Evolutionary conservation across 2,113 vertebrate genomes (phyloP).

Genomic region (Toxotes chatareus): DNA sequence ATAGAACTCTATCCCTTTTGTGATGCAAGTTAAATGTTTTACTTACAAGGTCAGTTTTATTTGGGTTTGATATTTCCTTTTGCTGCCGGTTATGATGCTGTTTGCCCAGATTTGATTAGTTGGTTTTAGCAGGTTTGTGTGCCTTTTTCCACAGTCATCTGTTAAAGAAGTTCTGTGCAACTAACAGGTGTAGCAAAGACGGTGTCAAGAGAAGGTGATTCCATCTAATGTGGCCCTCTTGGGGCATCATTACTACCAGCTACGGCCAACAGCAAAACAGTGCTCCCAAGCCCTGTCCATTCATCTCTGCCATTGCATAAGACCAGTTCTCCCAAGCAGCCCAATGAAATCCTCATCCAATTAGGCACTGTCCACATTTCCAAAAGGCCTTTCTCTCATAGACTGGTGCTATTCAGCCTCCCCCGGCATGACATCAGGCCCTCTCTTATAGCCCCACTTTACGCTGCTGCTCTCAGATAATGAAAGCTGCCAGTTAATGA

Average conservation of each 20-base stretch:
- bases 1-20: not conserved
- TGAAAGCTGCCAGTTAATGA: slow-evolving; percentile 84
- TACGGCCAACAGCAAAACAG: not conserved
- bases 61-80: slow-evolving; percentile 24
- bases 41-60: slow-evolving; percentile 8
- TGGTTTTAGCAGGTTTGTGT: slow-evolving; percentile 10
- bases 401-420: slow-evolving; percentile 79
- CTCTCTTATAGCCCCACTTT: slow-evolving; percentile 82
- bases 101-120: not conserved
- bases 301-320: slow-evolving; percentile 80
- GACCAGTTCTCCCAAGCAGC: slow-evolving; percentile 72
- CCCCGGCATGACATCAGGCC: slow-evolving; percentile 78
- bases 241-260: slow-evolving; percentile 60
- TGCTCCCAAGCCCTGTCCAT: slow-evolving; percentile 61
- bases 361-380: slow-evolving; percentile 81
- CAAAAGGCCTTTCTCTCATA: slow-evolving; percentile 81
- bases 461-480: slow-evolving; percentile 81
- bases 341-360: slow-evolving; percentile 83
- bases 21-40: slow-evolving; percentile 21
- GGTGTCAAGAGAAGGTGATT: slow-evolving; percentile 26
- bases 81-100: not conserved
- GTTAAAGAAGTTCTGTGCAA: not conserved
- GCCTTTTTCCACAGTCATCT: not conserved
- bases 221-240: slow-evolving; percentile 21
- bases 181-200: slow-evolving; percentile 27